A percentile compares a stretch with the other conserved stretches of the same genome.
Evolutionary conservation across 2,113 vertebrate species (phyloP).

Genomic region (Dicrurus megarhynchus): DNA sequence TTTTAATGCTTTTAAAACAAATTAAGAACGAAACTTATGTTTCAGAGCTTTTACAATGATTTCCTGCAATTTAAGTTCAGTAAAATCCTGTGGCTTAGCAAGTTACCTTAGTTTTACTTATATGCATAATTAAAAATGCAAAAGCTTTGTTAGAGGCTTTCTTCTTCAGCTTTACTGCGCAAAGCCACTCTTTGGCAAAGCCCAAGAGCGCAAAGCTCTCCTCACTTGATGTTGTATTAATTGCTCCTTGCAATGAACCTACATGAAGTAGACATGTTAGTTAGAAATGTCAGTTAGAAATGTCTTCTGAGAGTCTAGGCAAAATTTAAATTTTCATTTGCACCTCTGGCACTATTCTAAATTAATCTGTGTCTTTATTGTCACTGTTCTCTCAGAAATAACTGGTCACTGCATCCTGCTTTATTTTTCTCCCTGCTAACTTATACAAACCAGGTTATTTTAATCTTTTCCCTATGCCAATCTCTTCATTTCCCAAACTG

Average conservation of each 20-base stretch:
- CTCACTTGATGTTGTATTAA: background rate
- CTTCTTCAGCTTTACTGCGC: background rate
- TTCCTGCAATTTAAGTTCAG: background rate
- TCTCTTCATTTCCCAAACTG: background rate
- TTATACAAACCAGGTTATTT: background rate
- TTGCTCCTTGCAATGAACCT: background rate
- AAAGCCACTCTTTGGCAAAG: background rate
- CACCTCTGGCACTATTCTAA: background rate
- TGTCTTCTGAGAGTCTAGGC: constrained; percentile 2
- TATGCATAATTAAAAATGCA: background rate
- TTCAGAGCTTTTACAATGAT: background rate
- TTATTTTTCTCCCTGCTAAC: background rate
- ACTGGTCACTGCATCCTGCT: background rate
- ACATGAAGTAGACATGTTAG: background rate
- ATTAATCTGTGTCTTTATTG: background rate
- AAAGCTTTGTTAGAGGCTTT: background rate
- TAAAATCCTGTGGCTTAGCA: background rate
- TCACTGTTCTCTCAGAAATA: constrained; percentile 17
- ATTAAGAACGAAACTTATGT: fast-evolving
- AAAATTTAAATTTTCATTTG: constrained; percentile 39
- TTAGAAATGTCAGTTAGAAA: background rate
- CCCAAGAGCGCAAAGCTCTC: background rate
- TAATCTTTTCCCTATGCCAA: background rate
- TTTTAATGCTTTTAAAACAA: background rate
- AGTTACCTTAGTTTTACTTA: background rate